A percentile compares a stretch with the other conserved stretches of the same genome.
Conservation (phyloP, 2,113 vertebrate genomes). For the Emydura subglobosa region DNA sequence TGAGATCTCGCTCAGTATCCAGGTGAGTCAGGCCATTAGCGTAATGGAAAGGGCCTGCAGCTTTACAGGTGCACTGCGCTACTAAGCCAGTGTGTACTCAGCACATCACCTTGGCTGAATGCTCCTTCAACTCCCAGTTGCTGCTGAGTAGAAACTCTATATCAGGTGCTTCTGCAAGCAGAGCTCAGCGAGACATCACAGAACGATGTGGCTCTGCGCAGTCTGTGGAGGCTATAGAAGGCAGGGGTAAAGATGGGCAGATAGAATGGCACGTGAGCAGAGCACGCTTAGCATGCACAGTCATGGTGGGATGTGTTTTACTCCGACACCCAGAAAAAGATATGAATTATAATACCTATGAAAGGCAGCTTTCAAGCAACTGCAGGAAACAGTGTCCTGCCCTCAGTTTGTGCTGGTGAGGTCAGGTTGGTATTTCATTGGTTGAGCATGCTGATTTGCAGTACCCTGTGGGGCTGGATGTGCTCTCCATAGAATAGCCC, state of each 20-base stretch:
- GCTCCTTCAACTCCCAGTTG: not conserved
- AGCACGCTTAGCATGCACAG: accelerated
- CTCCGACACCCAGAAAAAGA: not conserved
- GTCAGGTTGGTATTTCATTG: not conserved
- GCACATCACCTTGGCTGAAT: not conserved
- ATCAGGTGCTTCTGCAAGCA: not conserved
- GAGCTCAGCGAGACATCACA: not conserved
- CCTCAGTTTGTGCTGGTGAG: not conserved
- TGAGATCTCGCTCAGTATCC: not conserved
- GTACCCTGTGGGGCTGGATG: not conserved
- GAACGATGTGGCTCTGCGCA: not conserved
- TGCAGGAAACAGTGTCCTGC: not conserved
- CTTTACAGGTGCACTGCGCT: not conserved
- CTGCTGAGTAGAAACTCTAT: not conserved
- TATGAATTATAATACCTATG: not conserved
- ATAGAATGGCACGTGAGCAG: not conserved
- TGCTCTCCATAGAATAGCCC: not conserved
- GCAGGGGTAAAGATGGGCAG: not conserved
- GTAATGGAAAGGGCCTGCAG: not conserved
- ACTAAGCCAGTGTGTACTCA: not conserved
- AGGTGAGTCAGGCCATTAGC: not conserved
- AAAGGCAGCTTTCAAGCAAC: not conserved
- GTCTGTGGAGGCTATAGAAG: not conserved
- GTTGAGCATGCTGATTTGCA: not conserved
- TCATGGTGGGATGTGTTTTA: accelerated